Evolutionary conservation across 1,140 invertebrate species (phyloP), one percentile per base, ranked within the genome.

Genomic region (Drosophila ananassae): DNA sequence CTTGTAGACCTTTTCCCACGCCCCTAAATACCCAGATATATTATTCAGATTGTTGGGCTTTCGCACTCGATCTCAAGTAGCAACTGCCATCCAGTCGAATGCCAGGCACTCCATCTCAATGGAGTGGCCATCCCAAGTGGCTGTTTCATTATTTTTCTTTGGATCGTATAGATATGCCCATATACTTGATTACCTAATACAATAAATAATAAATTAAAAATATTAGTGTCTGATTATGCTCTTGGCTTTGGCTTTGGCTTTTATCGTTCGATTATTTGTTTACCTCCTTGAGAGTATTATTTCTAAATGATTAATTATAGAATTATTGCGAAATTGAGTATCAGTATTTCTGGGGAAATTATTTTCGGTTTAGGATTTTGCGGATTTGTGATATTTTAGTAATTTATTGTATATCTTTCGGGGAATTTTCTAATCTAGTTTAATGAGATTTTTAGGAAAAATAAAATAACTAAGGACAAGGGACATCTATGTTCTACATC

Each of bases 1-100:
- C 21, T 24, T 24, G 9, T 24, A 1, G 17, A 22, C 2, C 46
- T 73, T 32, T 64, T 74, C 72, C 72, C 72, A 74, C 69, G 59
- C 59, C 52, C 52, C 46, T 57, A 57, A 53, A 55, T 32, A 41
- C 13, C 13, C n/a, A 44, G 41, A 44, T 44, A 44, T 44, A 13
- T 21, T 8, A 25, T 9, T 2, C 8, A 54, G 52, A 39, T 24
- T 32, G 30, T 41, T 54, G 44, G 37, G 32, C 24, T 47, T 71
- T 48, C 63, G 21, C 48, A 60, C 63, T 67, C 60, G 59, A 67
- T 46, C 8, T 64, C n/a, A 66, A 67, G 63, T 67, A 48, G 51
- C 2, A 44, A 17, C 17, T 67, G 60, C 25, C 63, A 64, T 67
- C 59, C 63, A 34, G 17, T 10, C 10, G 57, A 53, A 52, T 68